Conservation (phyloP, 2,888 invertebrate genomes). For the Pseudolycoriella hygida region DNA sequence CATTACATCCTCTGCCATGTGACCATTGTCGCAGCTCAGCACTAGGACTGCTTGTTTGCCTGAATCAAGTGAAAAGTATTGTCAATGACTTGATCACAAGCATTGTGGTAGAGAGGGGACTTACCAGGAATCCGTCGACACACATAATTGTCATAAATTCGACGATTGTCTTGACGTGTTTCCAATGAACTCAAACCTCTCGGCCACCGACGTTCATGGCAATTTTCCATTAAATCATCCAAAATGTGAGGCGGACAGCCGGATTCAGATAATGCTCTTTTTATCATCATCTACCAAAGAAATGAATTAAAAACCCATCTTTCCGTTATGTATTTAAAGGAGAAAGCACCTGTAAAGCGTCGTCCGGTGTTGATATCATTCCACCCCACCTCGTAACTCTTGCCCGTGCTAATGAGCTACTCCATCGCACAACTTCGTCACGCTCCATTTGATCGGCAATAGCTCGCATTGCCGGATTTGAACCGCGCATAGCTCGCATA, state of each 20-base stretch:
- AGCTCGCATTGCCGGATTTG: conserved; percentile 82
- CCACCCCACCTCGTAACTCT: conserved; percentile 94
- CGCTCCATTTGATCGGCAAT: conserved; percentile 89
- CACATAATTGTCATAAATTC: conserved; percentile 82
- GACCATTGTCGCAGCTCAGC: conserved; percentile 83
- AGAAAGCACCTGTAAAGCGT: conserved; percentile 59
- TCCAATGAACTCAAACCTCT: conserved; percentile 82
- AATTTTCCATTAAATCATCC: conserved; percentile 92
- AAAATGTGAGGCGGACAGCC: conserved; percentile 88
- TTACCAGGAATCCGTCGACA: conserved; percentile 84
- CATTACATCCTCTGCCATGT: conserved; percentile 93
- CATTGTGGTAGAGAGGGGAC: too few relatives aligned
- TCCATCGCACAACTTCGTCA: conserved; percentile 84
- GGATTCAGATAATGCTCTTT: conserved; percentile 78
- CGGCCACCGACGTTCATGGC: conserved; percentile 92
- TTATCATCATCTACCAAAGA: conserved; percentile 67
- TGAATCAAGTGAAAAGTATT: conserved; percentile 33
- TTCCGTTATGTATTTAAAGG: not conserved
- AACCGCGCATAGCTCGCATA: conserved; percentile 81
- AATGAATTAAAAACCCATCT: not conserved
- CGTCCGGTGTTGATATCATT: conserved; percentile 96
- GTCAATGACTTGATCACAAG: not conserved
- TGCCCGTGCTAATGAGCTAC: conserved; percentile 61
- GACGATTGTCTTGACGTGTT: conserved; percentile 82
- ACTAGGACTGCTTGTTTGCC: conserved; percentile 93